phyloP scores from a whole-genome alignment of 1,140 invertebrate species.

The Pseudobourletiella spinata region DNA sequence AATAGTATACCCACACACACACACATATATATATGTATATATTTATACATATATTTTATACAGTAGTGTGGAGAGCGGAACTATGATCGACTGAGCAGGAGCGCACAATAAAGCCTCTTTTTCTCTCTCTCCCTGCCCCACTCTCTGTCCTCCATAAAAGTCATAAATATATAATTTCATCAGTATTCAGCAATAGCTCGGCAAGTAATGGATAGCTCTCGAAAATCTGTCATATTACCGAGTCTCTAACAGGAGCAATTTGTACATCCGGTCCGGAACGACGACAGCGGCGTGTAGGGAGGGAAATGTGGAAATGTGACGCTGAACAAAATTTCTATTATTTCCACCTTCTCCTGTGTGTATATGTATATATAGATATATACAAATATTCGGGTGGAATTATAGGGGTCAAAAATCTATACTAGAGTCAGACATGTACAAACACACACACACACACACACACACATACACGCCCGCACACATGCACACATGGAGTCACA shows the following conservation, averaged over 20 bases:
- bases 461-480: too few relatives aligned
- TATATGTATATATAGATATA: too few relatives aligned
- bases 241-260: conserved; percentile 8
- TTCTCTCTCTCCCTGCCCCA: neutral
- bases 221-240: conserved; percentile 7
- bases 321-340: too few relatives aligned
- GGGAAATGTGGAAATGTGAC: conserved; percentile 5
- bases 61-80: neutral
- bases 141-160: conserved; percentile 4
- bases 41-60: neutral
- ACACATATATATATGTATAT: too few relatives aligned
- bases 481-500: too few relatives aligned
- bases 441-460: neutral
- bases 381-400: too few relatives aligned
- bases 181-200: conserved; percentile 6
- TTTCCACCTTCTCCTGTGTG: too few relatives aligned
- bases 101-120: neutral
- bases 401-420: too few relatives aligned
- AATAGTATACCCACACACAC: too few relatives aligned
- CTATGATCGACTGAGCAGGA: conserved; percentile 2
- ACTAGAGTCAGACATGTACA: neutral
- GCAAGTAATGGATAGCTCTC: conserved; percentile 9
- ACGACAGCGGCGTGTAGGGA: too few relatives aligned
- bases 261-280: conserved; percentile 3
- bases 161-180: conserved; percentile 13